Evolutionary conservation across 2,888 invertebrate species (phyloP).

Genomic region (Plusia festucae): DNA sequence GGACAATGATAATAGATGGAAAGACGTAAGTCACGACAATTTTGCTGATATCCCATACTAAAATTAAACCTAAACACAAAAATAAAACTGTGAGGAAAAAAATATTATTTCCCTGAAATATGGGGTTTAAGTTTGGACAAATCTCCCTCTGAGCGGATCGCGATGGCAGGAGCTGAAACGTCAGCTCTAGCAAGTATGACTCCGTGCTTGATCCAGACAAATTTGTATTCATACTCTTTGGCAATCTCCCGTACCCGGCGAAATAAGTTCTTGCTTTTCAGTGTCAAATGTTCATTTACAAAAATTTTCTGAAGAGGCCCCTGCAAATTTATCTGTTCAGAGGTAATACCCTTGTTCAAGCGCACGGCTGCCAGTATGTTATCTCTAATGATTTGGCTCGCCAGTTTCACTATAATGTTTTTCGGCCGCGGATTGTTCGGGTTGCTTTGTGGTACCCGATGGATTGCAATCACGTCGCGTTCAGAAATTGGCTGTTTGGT

Average conservation of each 20-base stretch:
- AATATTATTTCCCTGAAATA: neutral
- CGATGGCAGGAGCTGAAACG: neutral
- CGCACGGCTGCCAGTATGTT: no score
- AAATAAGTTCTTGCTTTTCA: neutral
- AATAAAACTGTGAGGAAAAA: conserved; percentile 1
- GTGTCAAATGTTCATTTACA: neutral
- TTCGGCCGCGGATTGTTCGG: no score
- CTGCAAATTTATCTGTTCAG: no score
- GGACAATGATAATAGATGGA: no score
- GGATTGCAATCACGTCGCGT: neutral
- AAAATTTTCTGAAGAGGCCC: no score
- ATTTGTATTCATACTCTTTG: neutral
- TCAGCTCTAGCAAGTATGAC: neutral
- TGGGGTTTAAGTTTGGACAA: neutral
- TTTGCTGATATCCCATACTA: no score
- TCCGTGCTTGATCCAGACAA: neutral
- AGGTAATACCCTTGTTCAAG: no score
- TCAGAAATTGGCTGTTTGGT: neutral
- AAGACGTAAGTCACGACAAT: no score
- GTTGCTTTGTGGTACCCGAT: no score
- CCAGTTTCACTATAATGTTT: no score
- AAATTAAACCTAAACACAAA: neutral
- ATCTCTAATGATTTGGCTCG: no score
- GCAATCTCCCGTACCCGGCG: no score
- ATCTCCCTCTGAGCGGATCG: neutral